Conservation (phyloP, 2,888 invertebrate genomes). For the Lasioglossum leucozonium region DNA sequence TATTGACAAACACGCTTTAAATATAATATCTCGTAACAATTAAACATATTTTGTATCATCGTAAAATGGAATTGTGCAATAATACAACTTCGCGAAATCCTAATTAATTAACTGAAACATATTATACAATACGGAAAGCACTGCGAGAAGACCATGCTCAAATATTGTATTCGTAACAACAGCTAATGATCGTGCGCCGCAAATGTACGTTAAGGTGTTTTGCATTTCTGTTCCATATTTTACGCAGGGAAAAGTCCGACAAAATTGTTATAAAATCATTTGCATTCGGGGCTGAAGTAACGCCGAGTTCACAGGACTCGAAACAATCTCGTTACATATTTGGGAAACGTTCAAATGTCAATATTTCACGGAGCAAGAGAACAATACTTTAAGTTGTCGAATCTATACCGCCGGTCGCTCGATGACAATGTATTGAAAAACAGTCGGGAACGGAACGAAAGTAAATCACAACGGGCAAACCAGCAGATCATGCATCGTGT, state of each 20-base stretch:
- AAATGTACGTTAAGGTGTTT: neutral
- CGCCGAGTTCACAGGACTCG: neutral
- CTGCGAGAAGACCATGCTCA: neutral
- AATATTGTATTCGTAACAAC: neutral
- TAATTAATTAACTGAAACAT: neutral
- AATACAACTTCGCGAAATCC: neutral
- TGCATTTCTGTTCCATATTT: neutral
- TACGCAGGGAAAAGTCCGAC: neutral
- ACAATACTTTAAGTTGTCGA: neutral
- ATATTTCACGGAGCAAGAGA: neutral
- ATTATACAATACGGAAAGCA: neutral
- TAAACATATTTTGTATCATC: neutral
- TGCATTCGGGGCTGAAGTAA: neutral
- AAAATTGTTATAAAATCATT: neutral
- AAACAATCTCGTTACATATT: neutral
- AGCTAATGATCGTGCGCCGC: neutral
- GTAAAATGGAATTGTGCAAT: neutral
- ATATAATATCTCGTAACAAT: neutral
- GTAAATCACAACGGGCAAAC: conserved; percentile 12
- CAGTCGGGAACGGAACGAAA: neutral
- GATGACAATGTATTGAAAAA: neutral
- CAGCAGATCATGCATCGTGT: neutral
- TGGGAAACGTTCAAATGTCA: neutral
- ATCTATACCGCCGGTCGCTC: neutral
- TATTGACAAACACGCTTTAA: neutral